Percentiles rank a stretch among this genome's conserved stretches.
Evolutionary conservation across 2,888 invertebrate genomes (phyloP).

Genomic region (Polymixis flavicincta): DNA sequence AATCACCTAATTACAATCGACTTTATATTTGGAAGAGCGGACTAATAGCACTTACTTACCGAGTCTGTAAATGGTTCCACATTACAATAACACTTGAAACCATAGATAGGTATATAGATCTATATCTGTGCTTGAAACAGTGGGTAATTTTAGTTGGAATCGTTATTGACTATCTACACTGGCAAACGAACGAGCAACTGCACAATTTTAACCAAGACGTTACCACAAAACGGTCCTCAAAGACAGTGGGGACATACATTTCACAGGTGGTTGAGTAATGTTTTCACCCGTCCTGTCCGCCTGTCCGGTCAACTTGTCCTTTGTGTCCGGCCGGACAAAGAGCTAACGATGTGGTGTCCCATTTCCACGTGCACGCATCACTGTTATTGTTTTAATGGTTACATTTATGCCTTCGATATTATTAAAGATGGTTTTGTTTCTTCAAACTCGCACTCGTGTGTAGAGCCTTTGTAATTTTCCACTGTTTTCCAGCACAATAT

Average conservation of each 20-base stretch:
- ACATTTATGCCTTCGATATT: constrained; percentile 20
- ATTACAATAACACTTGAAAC: background rate
- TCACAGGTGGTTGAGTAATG: constrained; percentile 46
- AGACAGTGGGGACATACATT: constrained; percentile 48
- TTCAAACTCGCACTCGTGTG: background rate
- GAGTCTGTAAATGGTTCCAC: background rate
- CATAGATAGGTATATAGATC: too few species aligned
- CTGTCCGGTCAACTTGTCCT: constrained; percentile 66
- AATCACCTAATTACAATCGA: background rate
- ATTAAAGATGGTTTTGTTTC: background rate
- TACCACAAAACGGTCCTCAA: constrained; percentile 49
- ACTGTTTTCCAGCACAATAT: background rate
- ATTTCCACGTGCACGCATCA: constrained; percentile 77
- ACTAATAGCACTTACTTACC: background rate
- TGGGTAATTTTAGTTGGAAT: background rate
- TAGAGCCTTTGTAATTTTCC: background rate
- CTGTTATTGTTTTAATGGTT: constrained; percentile 84
- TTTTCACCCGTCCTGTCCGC: constrained; percentile 46
- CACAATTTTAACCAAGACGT: constrained; percentile 49
- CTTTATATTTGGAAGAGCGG: background rate
- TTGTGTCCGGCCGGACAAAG: constrained; percentile 72
- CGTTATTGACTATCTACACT: background rate
- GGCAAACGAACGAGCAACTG: constrained; percentile 29
- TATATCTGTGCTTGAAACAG: too few species aligned
- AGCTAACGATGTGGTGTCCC: constrained; percentile 79